These are phyloP conservation scores for Pogona vitticeps DNA, from an alignment of 2,113 vertebrate genomes.

Conservation along the genomic window DNA sequence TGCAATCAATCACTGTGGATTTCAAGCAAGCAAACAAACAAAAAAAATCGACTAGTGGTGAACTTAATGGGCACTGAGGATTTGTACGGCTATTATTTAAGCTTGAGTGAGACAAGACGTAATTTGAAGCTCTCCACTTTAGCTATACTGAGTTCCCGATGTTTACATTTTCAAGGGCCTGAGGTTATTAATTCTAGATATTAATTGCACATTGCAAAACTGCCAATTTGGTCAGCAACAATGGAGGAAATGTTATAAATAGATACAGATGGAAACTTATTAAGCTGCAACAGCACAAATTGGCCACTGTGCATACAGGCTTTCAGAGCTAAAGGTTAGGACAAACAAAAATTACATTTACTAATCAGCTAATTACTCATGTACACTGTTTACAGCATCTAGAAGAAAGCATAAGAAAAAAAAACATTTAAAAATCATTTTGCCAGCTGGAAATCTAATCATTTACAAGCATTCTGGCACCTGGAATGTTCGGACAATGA, in stretches of 20 bases:
- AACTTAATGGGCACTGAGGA: constrained; percentile 18
- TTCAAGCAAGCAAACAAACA: constrained; percentile 41
- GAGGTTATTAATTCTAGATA: constrained; percentile 35
- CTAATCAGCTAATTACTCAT: constrained; percentile 46
- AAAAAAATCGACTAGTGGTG: background rate
- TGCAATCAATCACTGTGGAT: constrained; percentile 48
- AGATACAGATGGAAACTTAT: constrained; percentile 20
- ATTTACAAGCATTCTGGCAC: too few relatives aligned
- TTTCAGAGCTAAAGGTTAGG: constrained; percentile 24
- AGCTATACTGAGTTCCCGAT: constrained; percentile 20
- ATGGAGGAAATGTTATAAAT: constrained; percentile 13
- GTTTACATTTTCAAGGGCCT: constrained; percentile 34
- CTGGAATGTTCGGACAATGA: too few relatives aligned
- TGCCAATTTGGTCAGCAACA: constrained; percentile 34
- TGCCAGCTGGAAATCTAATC: constrained; percentile 33
- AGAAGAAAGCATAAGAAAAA: constrained; percentile 5
- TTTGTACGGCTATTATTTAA: background rate
- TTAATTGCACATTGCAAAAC: constrained; percentile 45
- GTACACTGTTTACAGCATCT: constrained; percentile 41
- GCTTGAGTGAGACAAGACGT: background rate
- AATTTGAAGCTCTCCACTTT: constrained; percentile 37
- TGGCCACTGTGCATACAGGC: constrained; percentile 3
- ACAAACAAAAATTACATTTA: constrained; percentile 25
- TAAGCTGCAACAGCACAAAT: background rate
- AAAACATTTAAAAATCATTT: constrained; percentile 19